These are phyloP conservation scores for Fragum sueziense DNA, from an alignment of 2,888 invertebrate genomes.

Conservation along the genomic window DNA sequence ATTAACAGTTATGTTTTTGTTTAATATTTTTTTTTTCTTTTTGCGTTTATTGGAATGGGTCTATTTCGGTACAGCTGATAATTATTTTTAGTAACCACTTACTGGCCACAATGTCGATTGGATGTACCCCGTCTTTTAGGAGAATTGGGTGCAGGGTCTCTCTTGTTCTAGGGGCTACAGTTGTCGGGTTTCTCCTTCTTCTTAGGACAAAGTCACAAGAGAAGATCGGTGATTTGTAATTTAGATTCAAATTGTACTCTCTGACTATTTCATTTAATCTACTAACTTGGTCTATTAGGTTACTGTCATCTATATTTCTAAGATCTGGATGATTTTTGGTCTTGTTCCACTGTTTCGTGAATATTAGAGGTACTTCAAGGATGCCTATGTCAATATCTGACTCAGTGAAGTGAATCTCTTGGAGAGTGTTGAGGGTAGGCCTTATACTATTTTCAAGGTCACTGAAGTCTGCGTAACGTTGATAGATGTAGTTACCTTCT, in stretches of 20 bases:
- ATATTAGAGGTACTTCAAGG: not conserved
- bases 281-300: not conserved
- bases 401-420: not conserved
- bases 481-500: not conserved
- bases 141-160: not conserved
- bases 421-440: not conserved
- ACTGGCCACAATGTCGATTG: not conserved
- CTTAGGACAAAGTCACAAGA: not conserved
- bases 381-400: not conserved
- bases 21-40: too few relatives aligned
- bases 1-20: too few relatives aligned
- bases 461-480: not conserved
- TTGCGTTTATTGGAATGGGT: too few relatives aligned
- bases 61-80: too few relatives aligned
- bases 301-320: not conserved
- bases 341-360: not conserved
- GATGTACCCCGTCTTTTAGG: not conserved
- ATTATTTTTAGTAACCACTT: not conserved
- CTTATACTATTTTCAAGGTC: not conserved
- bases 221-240: not conserved
- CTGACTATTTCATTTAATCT: not conserved
- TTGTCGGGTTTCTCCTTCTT: not conserved
- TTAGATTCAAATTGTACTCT: not conserved
- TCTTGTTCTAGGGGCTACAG: not conserved
- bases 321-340: not conserved